Evolutionary conservation across 92 coral and sea anemone genomes (phyloP).

Genomic region (Nematostella vectensis): DNA sequence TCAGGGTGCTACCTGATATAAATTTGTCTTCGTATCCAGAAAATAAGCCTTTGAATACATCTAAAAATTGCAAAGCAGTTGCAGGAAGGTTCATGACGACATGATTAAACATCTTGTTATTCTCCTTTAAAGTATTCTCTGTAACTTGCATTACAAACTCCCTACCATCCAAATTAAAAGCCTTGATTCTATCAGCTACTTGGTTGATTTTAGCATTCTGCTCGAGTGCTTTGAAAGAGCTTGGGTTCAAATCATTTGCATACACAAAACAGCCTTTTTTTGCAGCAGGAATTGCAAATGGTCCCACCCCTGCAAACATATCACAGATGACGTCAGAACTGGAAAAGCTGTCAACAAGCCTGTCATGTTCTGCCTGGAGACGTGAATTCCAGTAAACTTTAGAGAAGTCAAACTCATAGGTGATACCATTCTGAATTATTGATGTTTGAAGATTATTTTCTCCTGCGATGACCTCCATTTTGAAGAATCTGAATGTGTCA

Average conservation of each 20-base stretch:
- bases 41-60: conserved; percentile 74
- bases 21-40: conserved; percentile 22
- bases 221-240: conserved; percentile 59
- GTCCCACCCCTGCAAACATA: conserved; percentile 98
- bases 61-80: conserved; percentile 79
- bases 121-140: conserved; percentile 7
- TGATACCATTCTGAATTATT: conserved; percentile 77
- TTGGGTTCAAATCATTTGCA: conserved; percentile 91
- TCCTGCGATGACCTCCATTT: conserved; percentile 94
- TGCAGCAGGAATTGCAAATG: conserved; percentile 97
- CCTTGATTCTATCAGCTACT: conserved; percentile 41
- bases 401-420: conserved; percentile 90
- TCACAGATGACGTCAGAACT: conserved; percentile 72
- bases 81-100: conserved; percentile 96
- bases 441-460: conserved; percentile 63
- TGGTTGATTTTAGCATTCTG: conserved; percentile 74
- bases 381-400: conserved; percentile 99
- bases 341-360: conserved; percentile 58
- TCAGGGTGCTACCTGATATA: background rate
- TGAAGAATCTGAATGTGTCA: conserved; percentile 78
- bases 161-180: conserved; percentile 85
- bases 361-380: conserved; percentile 84
- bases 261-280: conserved; percentile 87
- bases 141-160: conserved; percentile 59
- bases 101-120: conserved; percentile 45